Evolutionary conservation across 2,888 invertebrate genomes (phyloP).

Genomic region (Agrochola lota): DNA sequence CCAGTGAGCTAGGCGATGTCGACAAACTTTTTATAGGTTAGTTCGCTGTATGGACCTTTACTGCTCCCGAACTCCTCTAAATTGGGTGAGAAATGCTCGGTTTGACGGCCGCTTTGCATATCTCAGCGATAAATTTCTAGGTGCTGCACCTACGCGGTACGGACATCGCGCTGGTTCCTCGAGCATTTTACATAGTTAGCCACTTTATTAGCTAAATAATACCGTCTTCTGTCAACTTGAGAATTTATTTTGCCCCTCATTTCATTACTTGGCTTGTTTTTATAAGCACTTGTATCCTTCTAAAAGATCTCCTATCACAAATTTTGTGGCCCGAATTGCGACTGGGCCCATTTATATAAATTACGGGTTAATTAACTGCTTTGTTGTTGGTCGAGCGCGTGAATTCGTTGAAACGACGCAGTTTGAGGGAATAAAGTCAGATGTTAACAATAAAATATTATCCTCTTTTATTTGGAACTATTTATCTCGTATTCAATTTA

Average conservation of each 20-base stretch:
- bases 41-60: conserved; percentile 68
- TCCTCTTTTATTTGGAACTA: conserved; percentile 65
- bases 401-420: conserved; percentile 81
- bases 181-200: conserved; percentile 60
- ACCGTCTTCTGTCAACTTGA: conserved; percentile 63
- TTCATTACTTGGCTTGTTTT: conserved; percentile 60
- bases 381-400: conserved; percentile 81
- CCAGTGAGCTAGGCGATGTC: conserved; percentile 63
- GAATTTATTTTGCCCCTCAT: conserved; percentile 59
- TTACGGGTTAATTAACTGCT: conserved; percentile 86
- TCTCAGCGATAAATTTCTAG: conserved; percentile 79
- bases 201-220: conserved; percentile 72
- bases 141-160: conserved; percentile 67
- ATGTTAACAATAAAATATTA: conserved; percentile 78
- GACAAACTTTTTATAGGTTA: conserved; percentile 79
- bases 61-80: conserved; percentile 74
- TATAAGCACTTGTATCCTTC: conserved; percentile 68
- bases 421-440: conserved; percentile 76
- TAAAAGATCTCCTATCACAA: conserved; percentile 81
- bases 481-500: conserved; percentile 51
- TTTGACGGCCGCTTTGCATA: conserved; percentile 82
- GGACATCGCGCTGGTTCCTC: conserved; percentile 63
- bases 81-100: conserved; percentile 83
- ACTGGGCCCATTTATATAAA: conserved; percentile 84
- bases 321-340: conserved; percentile 84